Percentiles rank a stretch among this genome's conserved stretches.
phyloP scores from a whole-genome alignment of 2,888 invertebrate genomes.

The Lasioglossum oenotherae region DNA sequence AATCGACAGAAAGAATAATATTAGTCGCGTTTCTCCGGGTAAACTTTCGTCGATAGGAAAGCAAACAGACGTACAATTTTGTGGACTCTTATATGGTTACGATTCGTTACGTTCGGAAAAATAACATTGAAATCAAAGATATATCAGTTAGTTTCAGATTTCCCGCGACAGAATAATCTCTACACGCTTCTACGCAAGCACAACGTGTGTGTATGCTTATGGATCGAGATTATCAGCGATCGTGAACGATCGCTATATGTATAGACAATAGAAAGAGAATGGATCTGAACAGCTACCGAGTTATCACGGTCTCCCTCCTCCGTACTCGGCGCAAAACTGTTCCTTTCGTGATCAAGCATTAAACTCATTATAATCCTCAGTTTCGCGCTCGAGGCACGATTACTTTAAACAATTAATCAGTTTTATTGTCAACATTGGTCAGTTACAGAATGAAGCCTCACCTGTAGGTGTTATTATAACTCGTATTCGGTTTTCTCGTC shows the following conservation, averaged over 20 bases:
- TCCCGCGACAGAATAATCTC: conserved; percentile 17
- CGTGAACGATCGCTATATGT: conserved; percentile 1
- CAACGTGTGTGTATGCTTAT: conserved; percentile 14
- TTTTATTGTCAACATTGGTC: conserved; percentile 69
- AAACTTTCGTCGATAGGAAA: conserved; percentile 19
- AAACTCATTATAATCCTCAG: conserved; percentile 31
- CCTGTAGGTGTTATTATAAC: conserved; percentile 81
- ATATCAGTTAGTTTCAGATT: conserved; percentile 32
- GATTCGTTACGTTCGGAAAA: conserved; percentile 33
- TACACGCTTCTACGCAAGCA: conserved; percentile 18
- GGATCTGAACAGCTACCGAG: conserved; percentile 7
- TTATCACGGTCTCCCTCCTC: conserved; percentile 36
- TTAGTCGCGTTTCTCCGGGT: neutral
- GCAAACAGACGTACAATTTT: conserved; percentile 50
- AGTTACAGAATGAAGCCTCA: conserved; percentile 81
- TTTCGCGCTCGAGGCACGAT: conserved; percentile 33
- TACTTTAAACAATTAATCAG: conserved; percentile 32
- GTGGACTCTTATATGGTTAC: conserved; percentile 38
- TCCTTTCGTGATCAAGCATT: conserved; percentile 31
- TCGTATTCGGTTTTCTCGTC: conserved; percentile 80
- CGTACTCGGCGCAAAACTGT: conserved; percentile 39
- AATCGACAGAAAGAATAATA: conserved; percentile 69
- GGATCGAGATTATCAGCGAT: conserved; percentile 23
- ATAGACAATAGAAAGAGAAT: conserved; percentile 15
- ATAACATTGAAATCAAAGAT: conserved; percentile 17